Base-by-base conservation (phyloP, 1,140 invertebrate species). In the Limonius californicus region DNA sequence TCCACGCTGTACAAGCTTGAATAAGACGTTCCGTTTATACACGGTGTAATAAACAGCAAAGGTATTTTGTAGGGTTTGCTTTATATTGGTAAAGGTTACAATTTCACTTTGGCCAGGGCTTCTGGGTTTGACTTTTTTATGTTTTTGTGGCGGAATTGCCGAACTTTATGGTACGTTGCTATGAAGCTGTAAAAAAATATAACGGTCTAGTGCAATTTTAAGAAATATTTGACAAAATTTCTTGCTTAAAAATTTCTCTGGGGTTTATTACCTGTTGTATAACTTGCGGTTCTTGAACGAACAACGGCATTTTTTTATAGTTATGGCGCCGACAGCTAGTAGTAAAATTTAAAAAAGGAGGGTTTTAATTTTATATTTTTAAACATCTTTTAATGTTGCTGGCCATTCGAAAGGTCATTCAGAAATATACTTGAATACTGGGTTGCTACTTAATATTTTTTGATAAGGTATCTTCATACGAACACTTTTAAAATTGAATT, bases 101-200 rank as follows among this genome's bases (percentile, higher is more conserved):
- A 50, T 50, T 50, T 50, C 15, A 18, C 16, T 16, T 50, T 2
- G 15, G 16, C 3, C 14, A 27, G 23, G 3, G 35, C 35, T 39
- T 39, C 35, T 39, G 8, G 35, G 35, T 50, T 21, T 21, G n/a
- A 50, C 2, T 50, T 50, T 50, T 50, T 50, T 50, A 50, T 19
- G 45, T 21, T 18, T 21, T 50, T 21, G 6, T 12, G 6, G n/a
- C n/a, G 42, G 16, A 45, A n/a, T 45, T 45, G 42, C 42, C 42
- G 42, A 2, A n/a, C 3, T 15, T 45, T 15, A 45, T 18, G n/a
- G 42, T 45, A 45, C 16, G 12, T 7, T 3, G 15, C 45, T 18
- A 11, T 50, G 1, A 2, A 6, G 45, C 19, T 50, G 45, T 50
- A 50, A 50, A 50, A 50, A 18, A 50, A 50, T 50, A 50, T 50